A percentile compares a stretch with the other conserved stretches of the same genome.
These are phyloP conservation scores for Tylochromis polylepis DNA, from an alignment of 2,113 vertebrate genomes.

Conservation along the genomic window DNA sequence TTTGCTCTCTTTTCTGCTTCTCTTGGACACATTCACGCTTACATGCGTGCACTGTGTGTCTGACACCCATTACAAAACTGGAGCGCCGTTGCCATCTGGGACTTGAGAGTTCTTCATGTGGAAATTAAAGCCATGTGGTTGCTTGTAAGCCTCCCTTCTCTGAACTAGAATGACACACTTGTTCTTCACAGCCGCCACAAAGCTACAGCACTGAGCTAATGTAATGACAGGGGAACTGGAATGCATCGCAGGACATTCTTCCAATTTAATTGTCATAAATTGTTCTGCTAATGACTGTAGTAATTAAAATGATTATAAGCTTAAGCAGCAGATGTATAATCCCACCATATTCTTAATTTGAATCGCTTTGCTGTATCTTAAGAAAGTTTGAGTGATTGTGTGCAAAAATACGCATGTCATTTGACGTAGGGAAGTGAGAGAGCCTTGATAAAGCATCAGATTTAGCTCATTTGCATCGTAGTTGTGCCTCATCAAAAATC, in stretches of 20 bases:
- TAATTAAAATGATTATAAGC: neutral
- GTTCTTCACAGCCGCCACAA: neutral
- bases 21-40: neutral
- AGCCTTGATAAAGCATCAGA: neutral
- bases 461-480: neutral
- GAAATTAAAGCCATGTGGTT: slow-evolving; percentile 48
- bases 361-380: neutral
- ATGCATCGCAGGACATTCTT: neutral
- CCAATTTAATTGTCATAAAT: neutral
- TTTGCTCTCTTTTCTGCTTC: neutral
- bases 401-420: neutral
- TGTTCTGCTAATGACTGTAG: neutral
- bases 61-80: slow-evolving; percentile 35
- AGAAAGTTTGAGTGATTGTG: neutral
- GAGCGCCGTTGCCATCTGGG: slow-evolving; percentile 45
- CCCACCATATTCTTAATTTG: neutral
- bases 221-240: neutral
- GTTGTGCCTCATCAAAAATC: neutral
- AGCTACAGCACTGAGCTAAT: neutral
- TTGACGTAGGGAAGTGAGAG: neutral
- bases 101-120: slow-evolving; percentile 35
- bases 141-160: slow-evolving; percentile 31
- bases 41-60: slow-evolving; percentile 2
- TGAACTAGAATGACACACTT: slow-evolving; percentile 5
- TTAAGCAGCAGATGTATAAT: neutral